Percentiles rank a stretch among this genome's conserved stretches.
Conservation (phyloP, 92 coral and sea anemone species). For the Bergia puertoricense region DNA sequence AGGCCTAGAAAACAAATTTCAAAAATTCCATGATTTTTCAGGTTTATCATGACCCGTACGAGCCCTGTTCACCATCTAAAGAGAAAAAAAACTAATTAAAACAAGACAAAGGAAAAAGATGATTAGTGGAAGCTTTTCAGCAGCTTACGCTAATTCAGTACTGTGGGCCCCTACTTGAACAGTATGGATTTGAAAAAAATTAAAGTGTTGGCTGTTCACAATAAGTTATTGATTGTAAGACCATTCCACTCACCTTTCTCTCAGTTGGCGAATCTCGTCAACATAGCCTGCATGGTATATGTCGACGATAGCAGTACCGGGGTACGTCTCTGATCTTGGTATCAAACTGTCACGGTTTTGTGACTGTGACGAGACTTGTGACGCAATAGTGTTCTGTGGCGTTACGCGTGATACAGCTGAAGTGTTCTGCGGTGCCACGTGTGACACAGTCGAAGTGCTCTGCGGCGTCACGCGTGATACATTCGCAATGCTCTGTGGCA, state of each 20-base stretch:
- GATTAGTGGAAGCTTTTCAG: too few species aligned
- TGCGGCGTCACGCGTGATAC: background rate
- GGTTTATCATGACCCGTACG: too few species aligned
- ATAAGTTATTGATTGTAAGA: background rate
- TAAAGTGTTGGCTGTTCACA: too few species aligned
- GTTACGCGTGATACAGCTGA: background rate
- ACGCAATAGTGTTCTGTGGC: background rate
- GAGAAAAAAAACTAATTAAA: too few species aligned
- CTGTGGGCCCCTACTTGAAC: too few species aligned
- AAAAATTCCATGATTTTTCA: too few species aligned
- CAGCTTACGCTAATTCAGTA: too few species aligned
- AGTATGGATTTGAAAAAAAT: too few species aligned
- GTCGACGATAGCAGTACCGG: conserved; percentile 69
- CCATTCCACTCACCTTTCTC: background rate
- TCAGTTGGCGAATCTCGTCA: conserved; percentile 27
- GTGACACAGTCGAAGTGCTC: background rate
- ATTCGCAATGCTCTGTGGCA: background rate
- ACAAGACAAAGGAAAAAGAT: too few species aligned
- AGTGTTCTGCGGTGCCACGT: background rate
- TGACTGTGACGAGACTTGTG: background rate
- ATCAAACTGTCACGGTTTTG: background rate
- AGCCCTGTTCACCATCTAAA: too few species aligned
- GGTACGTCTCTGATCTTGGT: conserved; percentile 42
- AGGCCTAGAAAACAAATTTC: too few species aligned
- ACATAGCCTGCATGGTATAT: conserved; percentile 74